Percentiles rank a stretch among this genome's conserved stretches.
These are phyloP conservation scores for Caretta caretta DNA, from an alignment of 2,113 vertebrate genomes.

Conservation along the genomic window DNA sequence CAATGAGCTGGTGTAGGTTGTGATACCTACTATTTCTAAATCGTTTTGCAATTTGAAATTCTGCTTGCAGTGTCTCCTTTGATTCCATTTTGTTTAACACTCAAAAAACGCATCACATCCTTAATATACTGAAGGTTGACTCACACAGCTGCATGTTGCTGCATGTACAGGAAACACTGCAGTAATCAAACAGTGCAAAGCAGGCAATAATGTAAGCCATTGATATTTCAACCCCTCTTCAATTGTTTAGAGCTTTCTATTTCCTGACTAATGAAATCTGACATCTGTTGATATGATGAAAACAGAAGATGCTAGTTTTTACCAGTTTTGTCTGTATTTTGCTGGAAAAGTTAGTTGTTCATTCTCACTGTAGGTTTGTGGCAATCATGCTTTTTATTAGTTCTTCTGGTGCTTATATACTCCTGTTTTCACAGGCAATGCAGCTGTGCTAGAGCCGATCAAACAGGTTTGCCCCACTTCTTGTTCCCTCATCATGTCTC, in stretches of 20 bases:
- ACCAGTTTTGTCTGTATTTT: not conserved
- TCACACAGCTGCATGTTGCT: not conserved
- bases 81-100: not conserved
- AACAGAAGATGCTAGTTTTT: not conserved
- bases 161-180: not conserved
- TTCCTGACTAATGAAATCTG: not conserved
- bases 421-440: constrained; percentile 6
- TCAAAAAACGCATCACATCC: not conserved
- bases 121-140: not conserved
- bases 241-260: not conserved
- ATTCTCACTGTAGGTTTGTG: not conserved
- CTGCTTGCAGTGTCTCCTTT: not conserved
- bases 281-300: not conserved
- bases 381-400: constrained; percentile 10
- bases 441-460: not conserved
- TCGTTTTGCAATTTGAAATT: not conserved
- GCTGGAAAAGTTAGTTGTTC: not conserved
- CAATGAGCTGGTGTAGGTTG: not conserved
- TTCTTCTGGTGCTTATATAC: constrained; percentile 4
- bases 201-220: not conserved
- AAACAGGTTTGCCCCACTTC: not conserved
- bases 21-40: not conserved
- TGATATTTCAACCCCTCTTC: not conserved
- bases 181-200: not conserved
- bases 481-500: not conserved